phyloP scores from a whole-genome alignment of 2,797 vertebrate genomes.

The Strix occidentalis region DNA sequence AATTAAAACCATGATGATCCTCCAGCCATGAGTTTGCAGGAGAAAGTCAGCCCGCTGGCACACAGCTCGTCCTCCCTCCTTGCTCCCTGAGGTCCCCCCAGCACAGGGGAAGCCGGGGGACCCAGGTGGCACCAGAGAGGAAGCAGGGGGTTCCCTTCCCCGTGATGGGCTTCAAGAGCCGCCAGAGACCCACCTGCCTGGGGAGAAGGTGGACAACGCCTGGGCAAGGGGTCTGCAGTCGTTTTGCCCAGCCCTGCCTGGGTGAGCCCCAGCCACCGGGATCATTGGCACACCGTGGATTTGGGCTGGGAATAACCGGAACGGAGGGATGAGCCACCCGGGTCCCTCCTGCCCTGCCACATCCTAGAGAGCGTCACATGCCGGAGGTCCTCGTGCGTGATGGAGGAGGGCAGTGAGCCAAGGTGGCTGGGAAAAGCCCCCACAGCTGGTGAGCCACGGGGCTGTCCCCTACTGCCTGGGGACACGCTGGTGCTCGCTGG shows the following conservation, averaged over 20 bases:
- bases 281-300: accelerated
- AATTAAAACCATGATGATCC: not conserved
- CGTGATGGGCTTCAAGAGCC: no score
- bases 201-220: no score
- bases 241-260: not conserved
- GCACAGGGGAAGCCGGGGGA: no score
- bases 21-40: no score
- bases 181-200: no score
- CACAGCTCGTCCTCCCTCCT: no score
- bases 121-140: no score
- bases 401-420: not conserved
- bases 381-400: not conserved
- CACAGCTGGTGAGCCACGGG: not conserved
- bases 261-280: not conserved
- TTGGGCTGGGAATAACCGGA: not conserved
- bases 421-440: not conserved
- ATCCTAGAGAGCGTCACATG: not conserved
- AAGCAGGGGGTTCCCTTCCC: no score
- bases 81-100: no score
- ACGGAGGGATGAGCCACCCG: not conserved
- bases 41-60: no score
- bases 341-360: not conserved
- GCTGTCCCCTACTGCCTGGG: not conserved
- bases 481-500: accelerated
- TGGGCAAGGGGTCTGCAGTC: no score